phyloP scores from a whole-genome alignment of 1,140 invertebrate species.

The Matsumurasca onukii region DNA sequence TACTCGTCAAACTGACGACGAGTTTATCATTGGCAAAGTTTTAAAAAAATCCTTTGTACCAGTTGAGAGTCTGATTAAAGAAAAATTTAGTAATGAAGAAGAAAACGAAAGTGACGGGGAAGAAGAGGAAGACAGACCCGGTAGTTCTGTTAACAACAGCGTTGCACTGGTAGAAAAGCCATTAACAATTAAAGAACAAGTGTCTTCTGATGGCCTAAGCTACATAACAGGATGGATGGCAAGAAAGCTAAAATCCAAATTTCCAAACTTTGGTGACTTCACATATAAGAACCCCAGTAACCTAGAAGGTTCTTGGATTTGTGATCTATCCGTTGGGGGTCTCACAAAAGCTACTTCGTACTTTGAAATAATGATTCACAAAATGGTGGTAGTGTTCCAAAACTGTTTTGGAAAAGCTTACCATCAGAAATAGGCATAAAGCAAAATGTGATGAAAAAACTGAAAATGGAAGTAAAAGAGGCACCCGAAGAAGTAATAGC shows the following conservation, averaged over 20 bases:
- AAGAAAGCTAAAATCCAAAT: constrained; percentile 15
- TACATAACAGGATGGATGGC: constrained; percentile 10
- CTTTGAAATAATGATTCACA: not conserved
- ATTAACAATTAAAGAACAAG: not conserved
- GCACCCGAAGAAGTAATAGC: not conserved
- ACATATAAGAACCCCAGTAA: not conserved
- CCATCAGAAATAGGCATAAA: not conserved
- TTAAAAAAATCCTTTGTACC: not conserved
- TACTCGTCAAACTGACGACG: constrained; percentile 15
- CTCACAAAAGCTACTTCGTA: not conserved
- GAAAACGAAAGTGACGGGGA: not conserved
- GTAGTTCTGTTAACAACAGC: not conserved
- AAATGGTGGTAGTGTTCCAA: not conserved
- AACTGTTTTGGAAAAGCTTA: not conserved
- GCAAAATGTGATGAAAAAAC: not conserved
- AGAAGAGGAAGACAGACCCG: not conserved
- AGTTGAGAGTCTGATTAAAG: too few relatives aligned
- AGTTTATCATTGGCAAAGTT: constrained; percentile 16
- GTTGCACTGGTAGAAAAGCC: not conserved
- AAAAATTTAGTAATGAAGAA: not conserved
- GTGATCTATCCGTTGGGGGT: not conserved
- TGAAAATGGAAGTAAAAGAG: not conserved
- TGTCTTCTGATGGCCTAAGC: not conserved
- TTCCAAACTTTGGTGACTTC: not conserved
- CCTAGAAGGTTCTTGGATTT: not conserved